phyloP scores from a whole-genome alignment of 2,113 vertebrate genomes.

The Zosterops lateralis region DNA sequence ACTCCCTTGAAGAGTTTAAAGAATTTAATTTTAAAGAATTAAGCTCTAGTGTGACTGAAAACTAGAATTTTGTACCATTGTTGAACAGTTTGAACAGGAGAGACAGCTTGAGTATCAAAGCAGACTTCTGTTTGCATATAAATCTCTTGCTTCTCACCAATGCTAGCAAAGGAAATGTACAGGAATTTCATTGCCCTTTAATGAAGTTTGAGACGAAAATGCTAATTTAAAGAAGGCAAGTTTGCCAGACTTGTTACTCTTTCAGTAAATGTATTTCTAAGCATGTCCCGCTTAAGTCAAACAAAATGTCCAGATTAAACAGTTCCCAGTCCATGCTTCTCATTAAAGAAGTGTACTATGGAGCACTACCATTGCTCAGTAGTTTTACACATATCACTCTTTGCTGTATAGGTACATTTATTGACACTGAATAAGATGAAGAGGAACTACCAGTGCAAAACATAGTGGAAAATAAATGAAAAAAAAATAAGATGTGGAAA shows the following conservation, averaged over 20 bases:
- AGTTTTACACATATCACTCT: background rate
- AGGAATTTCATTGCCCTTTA: constrained; percentile 42
- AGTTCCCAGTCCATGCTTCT: background rate
- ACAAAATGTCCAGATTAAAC: background rate
- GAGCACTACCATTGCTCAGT: background rate
- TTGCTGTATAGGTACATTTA: background rate
- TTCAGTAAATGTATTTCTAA: constrained; percentile 48
- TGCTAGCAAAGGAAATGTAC: constrained; percentile 18
- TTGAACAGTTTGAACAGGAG: background rate
- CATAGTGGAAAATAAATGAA: background rate
- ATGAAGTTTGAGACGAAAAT: background rate
- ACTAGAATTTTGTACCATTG: background rate
- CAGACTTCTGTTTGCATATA: constrained; percentile 34
- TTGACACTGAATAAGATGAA: background rate
- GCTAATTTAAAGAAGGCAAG: constrained; percentile 21
- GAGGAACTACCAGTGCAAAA: background rate
- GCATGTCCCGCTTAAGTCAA: background rate
- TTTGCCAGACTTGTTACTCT: background rate
- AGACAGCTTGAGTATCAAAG: background rate
- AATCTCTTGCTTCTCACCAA: constrained; percentile 45
- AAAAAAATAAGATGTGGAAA: background rate
- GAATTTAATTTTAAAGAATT: background rate
- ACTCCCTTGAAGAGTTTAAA: background rate
- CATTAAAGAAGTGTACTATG: background rate
- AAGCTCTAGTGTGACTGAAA: background rate